These are phyloP conservation scores for Planiliza haematocheilus DNA, from an alignment of 2,113 vertebrate species.

Conservation along the genomic window DNA sequence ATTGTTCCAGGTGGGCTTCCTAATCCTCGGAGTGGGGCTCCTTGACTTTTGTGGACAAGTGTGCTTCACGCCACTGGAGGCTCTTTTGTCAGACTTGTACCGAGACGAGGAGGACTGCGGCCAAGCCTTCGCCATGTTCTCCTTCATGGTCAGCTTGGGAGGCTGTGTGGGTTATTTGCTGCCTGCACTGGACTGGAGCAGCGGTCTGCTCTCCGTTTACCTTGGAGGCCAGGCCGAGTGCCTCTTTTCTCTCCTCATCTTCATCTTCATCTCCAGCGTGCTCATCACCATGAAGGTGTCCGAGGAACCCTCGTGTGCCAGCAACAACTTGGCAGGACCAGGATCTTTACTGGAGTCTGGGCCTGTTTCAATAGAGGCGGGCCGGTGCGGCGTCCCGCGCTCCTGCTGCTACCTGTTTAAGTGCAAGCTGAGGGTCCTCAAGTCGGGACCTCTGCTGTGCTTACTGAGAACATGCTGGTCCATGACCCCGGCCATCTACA, in stretches of 20 bases:
- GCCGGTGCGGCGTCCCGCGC: conserved; percentile 58
- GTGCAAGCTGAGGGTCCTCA: conserved; percentile 76
- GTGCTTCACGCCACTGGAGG: conserved; percentile 86
- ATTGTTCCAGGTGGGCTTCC: conserved; percentile 78
- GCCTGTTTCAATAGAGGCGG: conserved; percentile 20
- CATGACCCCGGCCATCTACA: conserved; percentile 84
- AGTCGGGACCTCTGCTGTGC: conserved; percentile 78
- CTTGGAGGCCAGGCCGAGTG: conserved; percentile 84
- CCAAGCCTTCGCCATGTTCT: conserved; percentile 86
- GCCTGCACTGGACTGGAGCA: conserved; percentile 83
- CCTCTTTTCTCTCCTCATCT: conserved; percentile 83
- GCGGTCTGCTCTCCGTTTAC: conserved; percentile 76
- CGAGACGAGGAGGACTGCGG: conserved; percentile 80
- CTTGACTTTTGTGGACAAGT: conserved; percentile 87
- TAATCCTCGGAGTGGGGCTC: conserved; percentile 85
- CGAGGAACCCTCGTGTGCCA: conserved; percentile 61
- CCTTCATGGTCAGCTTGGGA: conserved; percentile 87
- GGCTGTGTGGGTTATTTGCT: conserved; percentile 86
- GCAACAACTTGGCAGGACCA: not conserved
- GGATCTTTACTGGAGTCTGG: conserved; percentile 56
- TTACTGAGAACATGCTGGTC: conserved; percentile 82
- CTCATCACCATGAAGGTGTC: conserved; percentile 86
- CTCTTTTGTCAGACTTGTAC: conserved; percentile 84
- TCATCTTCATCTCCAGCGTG: conserved; percentile 83
- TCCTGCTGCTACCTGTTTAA: conserved; percentile 76